phyloP scores from a whole-genome alignment of 2,888 invertebrate species.

The Trisateles emortualis region DNA sequence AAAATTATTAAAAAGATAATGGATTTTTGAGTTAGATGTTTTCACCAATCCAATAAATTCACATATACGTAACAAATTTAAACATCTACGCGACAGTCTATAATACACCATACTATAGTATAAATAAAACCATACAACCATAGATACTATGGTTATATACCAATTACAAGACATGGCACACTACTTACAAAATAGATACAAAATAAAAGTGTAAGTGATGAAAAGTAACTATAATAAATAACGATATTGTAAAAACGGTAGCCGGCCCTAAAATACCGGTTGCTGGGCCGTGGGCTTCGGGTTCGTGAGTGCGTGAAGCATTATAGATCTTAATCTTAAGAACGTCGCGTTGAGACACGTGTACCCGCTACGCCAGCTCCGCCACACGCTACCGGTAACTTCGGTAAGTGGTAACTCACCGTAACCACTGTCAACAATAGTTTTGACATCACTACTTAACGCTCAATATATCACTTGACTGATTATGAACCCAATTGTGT shows the following conservation, averaged over 20 bases:
- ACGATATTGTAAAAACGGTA: constrained; percentile 36
- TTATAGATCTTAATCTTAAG: constrained; percentile 47
- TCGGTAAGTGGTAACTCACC: background rate
- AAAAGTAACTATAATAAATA: constrained; percentile 25
- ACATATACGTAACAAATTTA: too few relatives aligned
- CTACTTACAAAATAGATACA: too few relatives aligned
- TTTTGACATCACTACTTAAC: constrained; percentile 2
- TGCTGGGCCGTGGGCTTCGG: constrained; percentile 17
- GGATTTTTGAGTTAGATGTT: too few relatives aligned
- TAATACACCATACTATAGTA: too few relatives aligned
- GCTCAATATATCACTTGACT: background rate
- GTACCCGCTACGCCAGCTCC: constrained; percentile 23
- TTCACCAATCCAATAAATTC: too few relatives aligned
- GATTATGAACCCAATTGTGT: too few relatives aligned
- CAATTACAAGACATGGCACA: too few relatives aligned
- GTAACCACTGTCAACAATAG: constrained; percentile 4
- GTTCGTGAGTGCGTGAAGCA: constrained; percentile 38
- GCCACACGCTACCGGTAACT: constrained; percentile 1
- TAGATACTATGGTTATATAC: too few relatives aligned
- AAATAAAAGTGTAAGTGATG: background rate
- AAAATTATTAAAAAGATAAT: too few relatives aligned
- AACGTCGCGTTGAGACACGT: constrained; percentile 38
- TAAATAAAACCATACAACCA: too few relatives aligned
- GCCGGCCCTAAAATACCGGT: constrained; percentile 20
- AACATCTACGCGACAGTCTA: too few relatives aligned